phyloP scores from a whole-genome alignment of 2,888 invertebrate genomes.

The Stictocephala bisonia region DNA sequence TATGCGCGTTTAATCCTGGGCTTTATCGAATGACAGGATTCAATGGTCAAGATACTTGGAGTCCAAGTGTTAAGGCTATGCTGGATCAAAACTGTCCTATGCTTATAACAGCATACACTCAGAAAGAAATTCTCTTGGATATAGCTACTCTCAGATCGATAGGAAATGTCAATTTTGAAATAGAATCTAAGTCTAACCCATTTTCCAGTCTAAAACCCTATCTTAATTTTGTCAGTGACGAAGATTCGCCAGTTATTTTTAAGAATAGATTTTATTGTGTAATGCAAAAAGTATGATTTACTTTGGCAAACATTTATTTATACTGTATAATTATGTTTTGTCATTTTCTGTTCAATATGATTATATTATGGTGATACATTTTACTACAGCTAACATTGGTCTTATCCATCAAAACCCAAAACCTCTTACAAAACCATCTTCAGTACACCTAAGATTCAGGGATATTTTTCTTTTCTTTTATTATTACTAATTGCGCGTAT shows the following conservation, averaged over 20 bases:
- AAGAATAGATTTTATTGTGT: conserved; percentile 71
- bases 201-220: conserved; percentile 78
- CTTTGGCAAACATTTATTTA: too few relatives aligned
- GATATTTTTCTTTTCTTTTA: too few relatives aligned
- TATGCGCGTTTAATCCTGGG: conserved; percentile 79
- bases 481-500: too few relatives aligned
- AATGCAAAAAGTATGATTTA: background rate
- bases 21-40: conserved; percentile 75
- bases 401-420: too few relatives aligned
- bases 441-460: too few relatives aligned
- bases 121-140: conserved; percentile 74
- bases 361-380: too few relatives aligned
- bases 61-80: conserved; percentile 71
- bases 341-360: too few relatives aligned
- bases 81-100: conserved; percentile 69
- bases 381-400: too few relatives aligned
- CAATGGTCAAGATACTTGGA: conserved; percentile 75
- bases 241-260: conserved; percentile 76
- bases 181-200: conserved; percentile 71
- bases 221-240: conserved; percentile 79
- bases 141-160: conserved; percentile 69
- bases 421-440: too few relatives aligned
- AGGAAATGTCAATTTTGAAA: conserved; percentile 66
- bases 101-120: conserved; percentile 75
- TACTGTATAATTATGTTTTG: too few relatives aligned